Conservation (phyloP, 2,888 invertebrate species). For the Drosophila paranaensis region DNA sequence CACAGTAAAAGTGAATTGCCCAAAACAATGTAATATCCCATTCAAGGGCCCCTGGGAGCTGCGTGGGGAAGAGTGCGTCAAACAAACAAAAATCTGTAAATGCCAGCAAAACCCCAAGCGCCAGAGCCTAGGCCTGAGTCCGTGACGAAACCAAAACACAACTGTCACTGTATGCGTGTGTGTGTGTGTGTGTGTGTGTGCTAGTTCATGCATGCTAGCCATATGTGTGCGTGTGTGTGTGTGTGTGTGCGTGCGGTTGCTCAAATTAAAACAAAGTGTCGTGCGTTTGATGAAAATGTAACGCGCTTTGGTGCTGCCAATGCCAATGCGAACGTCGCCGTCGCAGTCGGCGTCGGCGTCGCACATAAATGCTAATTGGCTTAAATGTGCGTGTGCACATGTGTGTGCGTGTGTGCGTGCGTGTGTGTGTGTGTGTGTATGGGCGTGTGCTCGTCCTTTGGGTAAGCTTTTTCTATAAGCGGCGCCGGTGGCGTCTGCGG, state of each 20-base stretch:
- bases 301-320: conserved; percentile 66
- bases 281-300: conserved; percentile 81
- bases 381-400: conserved; percentile 69
- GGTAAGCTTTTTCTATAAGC: conserved; percentile 54
- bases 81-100: conserved; percentile 75
- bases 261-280: conserved; percentile 81
- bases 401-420: conserved; percentile 18
- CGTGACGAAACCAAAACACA: conserved; percentile 76
- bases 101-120: conserved; percentile 44
- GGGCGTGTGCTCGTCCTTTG: conserved; percentile 44
- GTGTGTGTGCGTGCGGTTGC: conserved; percentile 70
- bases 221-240: conserved; percentile 28
- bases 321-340: conserved; percentile 21
- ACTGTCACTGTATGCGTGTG: conserved; percentile 56
- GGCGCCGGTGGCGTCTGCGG: conserved; percentile 28
- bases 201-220: conserved; percentile 42
- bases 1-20: conserved; percentile 81
- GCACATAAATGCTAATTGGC: conserved; percentile 81
- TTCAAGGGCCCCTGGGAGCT: conserved; percentile 64
- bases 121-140: conserved; percentile 44
- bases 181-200: conserved; percentile 29
- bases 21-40: conserved; percentile 77
- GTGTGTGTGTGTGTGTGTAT: conserved; percentile 23
- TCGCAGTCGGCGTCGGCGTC: conserved; percentile 48
- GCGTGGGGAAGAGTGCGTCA: conserved; percentile 26